Base-by-base conservation (phyloP, 2,888 invertebrate genomes). In the Flexamia atlantica region DNA sequence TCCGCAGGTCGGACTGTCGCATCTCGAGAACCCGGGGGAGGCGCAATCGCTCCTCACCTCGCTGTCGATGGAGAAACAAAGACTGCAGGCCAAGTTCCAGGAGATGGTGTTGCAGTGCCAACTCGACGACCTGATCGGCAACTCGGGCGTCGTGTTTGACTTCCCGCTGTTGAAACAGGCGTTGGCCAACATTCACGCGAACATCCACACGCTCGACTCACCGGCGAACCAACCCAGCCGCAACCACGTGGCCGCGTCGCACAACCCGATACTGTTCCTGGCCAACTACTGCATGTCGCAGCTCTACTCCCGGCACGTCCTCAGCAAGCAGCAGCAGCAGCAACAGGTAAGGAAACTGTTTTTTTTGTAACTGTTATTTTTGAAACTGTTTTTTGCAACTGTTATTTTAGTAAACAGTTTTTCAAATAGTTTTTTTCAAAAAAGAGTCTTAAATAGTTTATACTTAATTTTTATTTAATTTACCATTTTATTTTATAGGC, bases 231-330 rank as follows among this genome's bases (percentile, higher is more conserved):
- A 85, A 60, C 86, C 86, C 40, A 86, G 87, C n/a, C 85, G 87
- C 23, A 88, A 85, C 28, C 87, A 87, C 17, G 85, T 86, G 17
- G 86, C 85, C 5, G 85, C 87, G n/a, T 84, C 87, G 30, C 87
- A 94, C 87, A 95, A 95, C 88, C 95, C 95, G 7, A 93, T 95
- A 60, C 90, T 95, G 86, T 93, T 95, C 88, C 91, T 95, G 85
- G 95, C 95, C 82, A 95, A 95, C 89, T 95, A 95, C 89, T 95
- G 95, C 90, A 94, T 95, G 92, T 94, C 94, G 23, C 95, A 94
- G 89, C 89, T 95, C 85, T 94, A 94, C 89, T 93, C 94, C 84
- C 92, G 94, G 68, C 93, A 94, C 88, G 92, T 94, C 40, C 89
- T 94, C 28, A 91, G 92, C 85, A 93, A 93, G 88, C 93, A 93